phyloP scores from a whole-genome alignment of 2,113 vertebrate genomes.

The Shinisaurus crocodilurus region DNA sequence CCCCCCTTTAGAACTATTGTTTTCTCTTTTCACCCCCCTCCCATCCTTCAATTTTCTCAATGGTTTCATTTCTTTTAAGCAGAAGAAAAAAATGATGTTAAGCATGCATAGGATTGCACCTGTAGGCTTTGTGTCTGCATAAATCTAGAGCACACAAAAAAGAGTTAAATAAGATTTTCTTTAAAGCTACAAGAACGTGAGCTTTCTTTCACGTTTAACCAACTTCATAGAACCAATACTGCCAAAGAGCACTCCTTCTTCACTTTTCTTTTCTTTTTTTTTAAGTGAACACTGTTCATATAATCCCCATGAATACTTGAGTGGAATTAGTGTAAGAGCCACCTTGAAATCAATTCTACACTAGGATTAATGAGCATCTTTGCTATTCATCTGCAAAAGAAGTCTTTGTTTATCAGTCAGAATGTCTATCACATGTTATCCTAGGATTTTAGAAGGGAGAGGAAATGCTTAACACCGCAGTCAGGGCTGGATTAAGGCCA shows the following conservation, averaged over 20 bases:
- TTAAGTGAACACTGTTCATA: slow-evolving; percentile 65
- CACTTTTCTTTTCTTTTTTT: slow-evolving; percentile 38
- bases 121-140: slow-evolving; percentile 91
- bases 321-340: slow-evolving; percentile 63
- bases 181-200: slow-evolving; percentile 90
- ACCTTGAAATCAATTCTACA: slow-evolving; percentile 56
- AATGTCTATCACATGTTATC: slow-evolving; percentile 64
- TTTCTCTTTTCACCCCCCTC: slow-evolving; percentile 18
- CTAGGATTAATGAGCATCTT: slow-evolving; percentile 56
- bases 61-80: slow-evolving; percentile 88
- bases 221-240: slow-evolving; percentile 86
- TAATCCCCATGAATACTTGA: slow-evolving; percentile 62
- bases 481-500: no score
- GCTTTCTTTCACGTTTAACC: slow-evolving; percentile 82
- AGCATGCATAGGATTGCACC: no score
- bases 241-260: slow-evolving; percentile 77
- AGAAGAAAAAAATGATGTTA: not conserved
- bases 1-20: no score
- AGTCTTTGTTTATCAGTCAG: slow-evolving; percentile 44
- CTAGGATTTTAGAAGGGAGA: no score
- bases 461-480: no score
- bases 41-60: slow-evolving; percentile 88
- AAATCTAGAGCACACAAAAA: slow-evolving; percentile 91
- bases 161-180: slow-evolving; percentile 92
- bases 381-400: slow-evolving; percentile 59